These are phyloP conservation scores for Arothron firmamentum DNA, from an alignment of 2,113 vertebrate genomes.

Conservation along the genomic window DNA sequence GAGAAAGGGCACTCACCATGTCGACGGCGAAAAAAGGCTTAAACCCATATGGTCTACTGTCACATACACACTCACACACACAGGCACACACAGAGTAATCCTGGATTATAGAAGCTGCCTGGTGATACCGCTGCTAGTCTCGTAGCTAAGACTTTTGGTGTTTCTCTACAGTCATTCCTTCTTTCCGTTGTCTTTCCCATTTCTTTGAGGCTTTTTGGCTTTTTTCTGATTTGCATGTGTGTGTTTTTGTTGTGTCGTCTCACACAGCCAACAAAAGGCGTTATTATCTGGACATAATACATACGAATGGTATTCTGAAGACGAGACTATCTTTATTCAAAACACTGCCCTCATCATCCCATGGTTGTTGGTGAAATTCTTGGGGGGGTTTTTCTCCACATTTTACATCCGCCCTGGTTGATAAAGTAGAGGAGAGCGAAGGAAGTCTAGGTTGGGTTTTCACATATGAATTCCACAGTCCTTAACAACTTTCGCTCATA, in stretches of 20 bases:
- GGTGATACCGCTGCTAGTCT: slow-evolving; percentile 60
- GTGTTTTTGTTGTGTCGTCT: neutral
- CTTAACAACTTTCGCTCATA: slow-evolving; percentile 32
- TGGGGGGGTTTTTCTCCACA: slow-evolving; percentile 31
- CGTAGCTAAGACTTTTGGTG: slow-evolving; percentile 62
- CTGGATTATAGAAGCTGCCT: slow-evolving; percentile 66
- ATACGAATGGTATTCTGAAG: slow-evolving; percentile 50
- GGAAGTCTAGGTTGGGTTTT: slow-evolving; percentile 35
- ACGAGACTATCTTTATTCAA: slow-evolving; percentile 23
- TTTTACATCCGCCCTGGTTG: slow-evolving; percentile 56
- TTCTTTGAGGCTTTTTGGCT: slow-evolving; percentile 30
- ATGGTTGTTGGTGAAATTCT: slow-evolving; percentile 37
- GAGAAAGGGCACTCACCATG: slow-evolving; percentile 21
- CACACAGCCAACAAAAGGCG: slow-evolving; percentile 20
- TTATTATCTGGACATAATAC: slow-evolving; percentile 36
- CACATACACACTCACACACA: slow-evolving; percentile 21
- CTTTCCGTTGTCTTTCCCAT: slow-evolving; percentile 51
- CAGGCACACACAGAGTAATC: slow-evolving; percentile 58
- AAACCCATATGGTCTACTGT: slow-evolving; percentile 51
- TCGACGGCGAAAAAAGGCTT: slow-evolving; percentile 15
- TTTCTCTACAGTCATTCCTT: slow-evolving; percentile 63
- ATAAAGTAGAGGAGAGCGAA: slow-evolving; percentile 32
- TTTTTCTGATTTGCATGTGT: slow-evolving; percentile 23
- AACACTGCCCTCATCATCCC: slow-evolving; percentile 35
- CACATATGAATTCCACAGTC: slow-evolving; percentile 37